These are phyloP conservation scores for Todiramphus chloris DNA, from an alignment of 2,113 vertebrate species.

Conservation along the genomic window DNA sequence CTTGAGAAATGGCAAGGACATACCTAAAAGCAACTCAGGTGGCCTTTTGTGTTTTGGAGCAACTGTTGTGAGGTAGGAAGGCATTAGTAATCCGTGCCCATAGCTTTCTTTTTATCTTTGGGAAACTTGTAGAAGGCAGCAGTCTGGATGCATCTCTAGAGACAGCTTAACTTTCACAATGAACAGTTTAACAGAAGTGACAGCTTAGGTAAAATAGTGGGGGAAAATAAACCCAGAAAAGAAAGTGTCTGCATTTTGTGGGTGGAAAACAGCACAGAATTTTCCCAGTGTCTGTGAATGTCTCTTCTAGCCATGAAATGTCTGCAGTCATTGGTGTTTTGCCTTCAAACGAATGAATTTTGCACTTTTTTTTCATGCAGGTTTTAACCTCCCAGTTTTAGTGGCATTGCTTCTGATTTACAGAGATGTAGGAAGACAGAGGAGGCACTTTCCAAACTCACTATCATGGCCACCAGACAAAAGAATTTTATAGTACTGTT, in stretches of 20 bases:
- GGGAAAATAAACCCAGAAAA: constrained; percentile 44
- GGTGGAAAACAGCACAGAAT: constrained; percentile 1
- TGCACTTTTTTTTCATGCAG: background rate
- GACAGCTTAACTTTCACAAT: constrained; percentile 65
- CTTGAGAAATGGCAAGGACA: constrained; percentile 42
- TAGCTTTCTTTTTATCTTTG: constrained; percentile 60
- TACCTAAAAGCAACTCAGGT: constrained; percentile 21
- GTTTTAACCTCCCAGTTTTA: background rate
- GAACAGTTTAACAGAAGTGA: constrained; percentile 52
- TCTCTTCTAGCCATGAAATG: background rate
- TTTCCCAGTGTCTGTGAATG: background rate
- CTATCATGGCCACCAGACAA: background rate
- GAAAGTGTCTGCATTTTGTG: constrained; percentile 41
- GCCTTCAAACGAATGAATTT: background rate
- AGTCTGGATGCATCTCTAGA: constrained; percentile 61
- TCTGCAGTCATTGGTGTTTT: background rate
- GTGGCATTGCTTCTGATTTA: constrained; percentile 9
- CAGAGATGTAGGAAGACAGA: background rate
- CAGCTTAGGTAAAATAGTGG: constrained; percentile 54
- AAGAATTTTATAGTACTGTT: background rate
- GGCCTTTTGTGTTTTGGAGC: constrained; percentile 44
- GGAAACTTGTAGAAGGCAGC: constrained; percentile 49
- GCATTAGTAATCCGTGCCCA: constrained; percentile 50
- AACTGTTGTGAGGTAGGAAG: constrained; percentile 27
- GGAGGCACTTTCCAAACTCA: background rate